Evolutionary conservation across 2,888 invertebrate species (phyloP).

Genomic region (Drosophila cracens): DNA sequence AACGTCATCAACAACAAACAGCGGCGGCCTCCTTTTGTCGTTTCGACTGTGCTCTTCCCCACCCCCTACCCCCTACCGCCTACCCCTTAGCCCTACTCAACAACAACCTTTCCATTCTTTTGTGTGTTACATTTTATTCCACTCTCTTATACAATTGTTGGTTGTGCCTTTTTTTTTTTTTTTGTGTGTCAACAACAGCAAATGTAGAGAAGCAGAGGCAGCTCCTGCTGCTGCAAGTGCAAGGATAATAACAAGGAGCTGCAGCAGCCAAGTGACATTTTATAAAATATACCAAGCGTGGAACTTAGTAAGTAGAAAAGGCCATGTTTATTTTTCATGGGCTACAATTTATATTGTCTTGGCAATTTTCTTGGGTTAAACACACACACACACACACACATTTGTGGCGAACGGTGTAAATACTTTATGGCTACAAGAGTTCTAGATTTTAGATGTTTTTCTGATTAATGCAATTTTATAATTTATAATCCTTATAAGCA

Average conservation of each 20-base stretch:
- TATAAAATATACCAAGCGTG: constrained; percentile 31
- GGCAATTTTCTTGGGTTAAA: not conserved
- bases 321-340: constrained; percentile 26
- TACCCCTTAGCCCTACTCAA: not conserved
- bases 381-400: not conserved
- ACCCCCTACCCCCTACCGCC: not conserved
- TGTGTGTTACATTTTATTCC: constrained; percentile 40
- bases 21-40: constrained; percentile 36
- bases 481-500: not conserved
- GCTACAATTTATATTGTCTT: constrained; percentile 17
- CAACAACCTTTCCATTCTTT: not conserved
- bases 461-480: not conserved
- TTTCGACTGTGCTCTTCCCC: not conserved
- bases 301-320: constrained; percentile 12
- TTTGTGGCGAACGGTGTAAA: not conserved
- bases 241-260: constrained; percentile 51
- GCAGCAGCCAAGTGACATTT: constrained; percentile 30
- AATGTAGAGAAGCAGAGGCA: constrained; percentile 12
- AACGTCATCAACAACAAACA: constrained; percentile 31
- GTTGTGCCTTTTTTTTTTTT: constrained; percentile 26
- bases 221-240: constrained; percentile 32
- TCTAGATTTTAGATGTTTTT: not conserved
- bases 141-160: constrained; percentile 46
- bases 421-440: not conserved
- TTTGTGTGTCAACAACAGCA: constrained; percentile 51